Evolutionary conservation across 2,113 vertebrate genomes (phyloP).

Genomic region (Dasyornis broadbenti): DNA sequence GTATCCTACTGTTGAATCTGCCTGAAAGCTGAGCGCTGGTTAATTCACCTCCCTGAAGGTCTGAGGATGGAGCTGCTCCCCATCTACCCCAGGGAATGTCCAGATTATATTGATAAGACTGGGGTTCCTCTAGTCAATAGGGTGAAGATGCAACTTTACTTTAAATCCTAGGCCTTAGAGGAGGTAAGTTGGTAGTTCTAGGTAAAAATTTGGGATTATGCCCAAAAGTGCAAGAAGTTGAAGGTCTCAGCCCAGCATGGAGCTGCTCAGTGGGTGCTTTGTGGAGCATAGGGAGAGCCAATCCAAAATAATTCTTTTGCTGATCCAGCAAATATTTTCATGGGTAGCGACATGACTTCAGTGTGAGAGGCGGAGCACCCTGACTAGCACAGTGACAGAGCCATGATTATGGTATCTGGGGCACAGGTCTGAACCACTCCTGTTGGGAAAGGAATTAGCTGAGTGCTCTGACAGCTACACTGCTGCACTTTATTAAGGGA

Average conservation of each 20-base stretch:
- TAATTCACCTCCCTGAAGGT: not conserved
- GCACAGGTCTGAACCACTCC: not conserved
- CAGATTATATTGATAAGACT: not conserved
- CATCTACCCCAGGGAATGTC: too few relatives aligned
- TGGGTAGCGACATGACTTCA: not conserved
- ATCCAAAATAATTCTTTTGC: not conserved
- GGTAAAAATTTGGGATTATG: not conserved
- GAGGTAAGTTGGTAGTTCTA: not conserved
- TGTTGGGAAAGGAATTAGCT: not conserved
- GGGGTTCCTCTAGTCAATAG: not conserved
- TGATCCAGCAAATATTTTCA: not conserved
- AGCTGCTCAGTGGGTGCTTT: not conserved
- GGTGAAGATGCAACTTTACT: not conserved
- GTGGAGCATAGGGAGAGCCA: not conserved
- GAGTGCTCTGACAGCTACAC: not conserved
- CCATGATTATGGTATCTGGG: accelerated
- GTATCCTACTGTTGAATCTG: not conserved
- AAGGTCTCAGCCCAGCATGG: not conserved
- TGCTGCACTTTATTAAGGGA: not conserved
- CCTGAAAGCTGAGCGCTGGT: not conserved
- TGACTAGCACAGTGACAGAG: accelerated
- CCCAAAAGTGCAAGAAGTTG: not conserved
- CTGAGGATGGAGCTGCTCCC: not conserved
- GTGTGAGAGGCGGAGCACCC: not conserved
- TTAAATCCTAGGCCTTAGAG: not conserved